Evolutionary conservation across 1,140 invertebrate genomes (phyloP).

Genomic region (Drosophila seguyi): DNA sequence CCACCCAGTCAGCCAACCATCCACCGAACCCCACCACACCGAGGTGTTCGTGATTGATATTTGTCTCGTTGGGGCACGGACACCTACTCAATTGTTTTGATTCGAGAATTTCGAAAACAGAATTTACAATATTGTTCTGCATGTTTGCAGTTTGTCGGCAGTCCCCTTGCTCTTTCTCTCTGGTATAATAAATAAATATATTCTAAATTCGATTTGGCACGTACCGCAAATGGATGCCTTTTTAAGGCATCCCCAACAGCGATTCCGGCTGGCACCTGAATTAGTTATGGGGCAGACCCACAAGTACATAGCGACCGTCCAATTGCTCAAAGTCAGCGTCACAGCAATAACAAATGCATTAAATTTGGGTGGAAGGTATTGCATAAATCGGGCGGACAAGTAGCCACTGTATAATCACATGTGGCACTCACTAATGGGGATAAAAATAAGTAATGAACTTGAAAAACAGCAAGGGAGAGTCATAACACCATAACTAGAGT

Average conservation of each 20-base stretch:
- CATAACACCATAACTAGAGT: neutral
- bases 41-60: slow-evolving; percentile 56
- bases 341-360: slow-evolving; percentile 14
- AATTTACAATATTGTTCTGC: slow-evolving; percentile 44
- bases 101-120: slow-evolving; percentile 37
- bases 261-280: slow-evolving; percentile 23
- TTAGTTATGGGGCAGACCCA: slow-evolving; percentile 39
- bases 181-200: slow-evolving; percentile 13
- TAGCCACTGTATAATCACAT: neutral
- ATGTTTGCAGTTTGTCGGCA: slow-evolving; percentile 28
- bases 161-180: neutral
- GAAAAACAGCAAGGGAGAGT: neutral
- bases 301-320: slow-evolving; percentile 11
- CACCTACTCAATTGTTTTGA: slow-evolving; percentile 66
- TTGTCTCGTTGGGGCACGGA: slow-evolving; percentile 54
- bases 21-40: slow-evolving; percentile 1
- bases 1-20: neutral
- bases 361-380: slow-evolving; percentile 1
- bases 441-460: neutral
- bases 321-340: slow-evolving; percentile 4
- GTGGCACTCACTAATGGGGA: neutral
- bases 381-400: neutral
- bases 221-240: slow-evolving; percentile 38
- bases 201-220: slow-evolving; percentile 30
- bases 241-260: slow-evolving; percentile 33